A percentile compares a stretch with the other conserved stretches of the same genome.
Evolutionary conservation across 92 coral and sea anemone genomes (phyloP).

Genomic region (Umimayanthus chanpuru): DNA sequence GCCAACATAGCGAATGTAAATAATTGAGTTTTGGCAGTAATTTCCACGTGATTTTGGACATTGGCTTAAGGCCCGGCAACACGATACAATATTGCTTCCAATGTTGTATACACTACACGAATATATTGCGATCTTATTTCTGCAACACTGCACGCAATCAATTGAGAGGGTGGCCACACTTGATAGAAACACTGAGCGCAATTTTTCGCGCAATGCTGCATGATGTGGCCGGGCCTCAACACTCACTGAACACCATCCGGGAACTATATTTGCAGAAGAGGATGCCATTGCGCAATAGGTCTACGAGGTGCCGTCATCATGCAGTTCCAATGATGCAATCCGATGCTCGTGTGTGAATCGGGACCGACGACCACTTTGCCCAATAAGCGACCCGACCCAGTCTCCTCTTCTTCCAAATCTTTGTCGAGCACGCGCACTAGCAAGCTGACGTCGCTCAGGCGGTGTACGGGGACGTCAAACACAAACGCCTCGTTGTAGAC

Average conservation of each 20-base stretch:
- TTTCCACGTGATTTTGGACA: not conserved
- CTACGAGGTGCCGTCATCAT: slow-evolving; percentile 98
- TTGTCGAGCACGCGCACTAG: slow-evolving; percentile 85
- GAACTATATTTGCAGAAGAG: slow-evolving; percentile 49
- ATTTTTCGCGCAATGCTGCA: no score
- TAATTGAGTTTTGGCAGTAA: no score
- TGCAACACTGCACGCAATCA: no score
- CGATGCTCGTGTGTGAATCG: slow-evolving; percentile 84
- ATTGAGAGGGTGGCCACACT: no score
- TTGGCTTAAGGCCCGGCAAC: not conserved
- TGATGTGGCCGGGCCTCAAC: no score
- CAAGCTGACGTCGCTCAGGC: slow-evolving; percentile 93
- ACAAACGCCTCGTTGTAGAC: slow-evolving; percentile 98
- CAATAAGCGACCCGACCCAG: slow-evolving; percentile 55
- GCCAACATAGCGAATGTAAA: no score
- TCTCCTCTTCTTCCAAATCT: slow-evolving; percentile 44
- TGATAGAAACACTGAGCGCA: no score
- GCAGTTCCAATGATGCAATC: slow-evolving; percentile 97
- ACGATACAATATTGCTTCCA: no score
- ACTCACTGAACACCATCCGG: not conserved
- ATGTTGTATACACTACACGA: no score
- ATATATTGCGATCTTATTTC: no score
- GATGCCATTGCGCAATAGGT: slow-evolving; percentile 99
- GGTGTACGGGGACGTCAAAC: slow-evolving; percentile 93
- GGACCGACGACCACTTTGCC: slow-evolving; percentile 94